A percentile compares a stretch with the other conserved stretches of the same genome.
phyloP scores from a whole-genome alignment of 2,113 vertebrate genomes.

The Malurus alboscapulatus region DNA sequence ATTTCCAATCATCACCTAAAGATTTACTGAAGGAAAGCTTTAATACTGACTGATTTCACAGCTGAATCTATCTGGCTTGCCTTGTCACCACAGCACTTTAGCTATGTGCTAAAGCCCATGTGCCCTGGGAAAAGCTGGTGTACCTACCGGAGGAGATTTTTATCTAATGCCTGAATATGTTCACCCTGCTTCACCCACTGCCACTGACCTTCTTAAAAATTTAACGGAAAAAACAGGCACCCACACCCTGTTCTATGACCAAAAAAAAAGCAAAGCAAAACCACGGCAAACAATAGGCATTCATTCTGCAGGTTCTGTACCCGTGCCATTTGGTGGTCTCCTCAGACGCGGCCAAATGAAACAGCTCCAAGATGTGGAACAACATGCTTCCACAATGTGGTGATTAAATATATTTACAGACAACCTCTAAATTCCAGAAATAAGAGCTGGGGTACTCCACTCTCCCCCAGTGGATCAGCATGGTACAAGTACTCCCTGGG shows the following conservation, averaged over 20 bases:
- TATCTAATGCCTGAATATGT: neutral
- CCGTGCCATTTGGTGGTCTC: neutral
- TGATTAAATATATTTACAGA: neutral
- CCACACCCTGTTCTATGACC: constrained; percentile 35
- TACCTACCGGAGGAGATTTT: neutral
- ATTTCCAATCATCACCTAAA: neutral
- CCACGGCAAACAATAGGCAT: constrained; percentile 53
- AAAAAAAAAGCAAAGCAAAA: neutral
- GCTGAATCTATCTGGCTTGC: neutral
- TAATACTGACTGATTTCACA: neutral
- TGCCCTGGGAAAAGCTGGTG: neutral
- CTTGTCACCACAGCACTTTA: neutral
- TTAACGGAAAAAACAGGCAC: constrained; percentile 38
- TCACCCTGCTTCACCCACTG: constrained; percentile 4
- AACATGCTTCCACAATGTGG: neutral
- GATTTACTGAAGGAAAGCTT: neutral
- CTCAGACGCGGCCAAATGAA: neutral
- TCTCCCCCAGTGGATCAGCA: fast-evolving
- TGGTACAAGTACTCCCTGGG: neutral
- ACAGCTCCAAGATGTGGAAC: neutral
- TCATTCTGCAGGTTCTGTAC: constrained; percentile 34
- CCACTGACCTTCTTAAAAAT: neutral
- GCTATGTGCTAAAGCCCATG: neutral
- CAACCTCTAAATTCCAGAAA: neutral
- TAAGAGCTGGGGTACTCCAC: neutral